Percentiles rank a stretch among this genome's conserved stretches.
Evolutionary conservation across 2,888 invertebrate species (phyloP).

Genomic region (Melikaiella ostensackeni): DNA sequence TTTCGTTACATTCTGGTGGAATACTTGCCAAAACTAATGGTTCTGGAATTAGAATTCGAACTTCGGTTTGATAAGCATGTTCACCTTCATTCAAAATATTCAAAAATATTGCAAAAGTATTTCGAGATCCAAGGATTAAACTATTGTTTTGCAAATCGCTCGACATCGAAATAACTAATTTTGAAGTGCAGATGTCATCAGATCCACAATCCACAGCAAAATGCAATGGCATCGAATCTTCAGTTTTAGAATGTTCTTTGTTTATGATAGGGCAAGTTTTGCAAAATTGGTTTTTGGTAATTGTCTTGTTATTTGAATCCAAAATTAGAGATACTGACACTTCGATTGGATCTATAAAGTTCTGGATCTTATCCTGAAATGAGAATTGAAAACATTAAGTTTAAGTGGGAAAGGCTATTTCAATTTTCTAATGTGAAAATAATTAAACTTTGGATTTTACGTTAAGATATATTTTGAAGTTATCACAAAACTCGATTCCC

Average conservation of each 20-base stretch:
- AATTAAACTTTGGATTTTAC: constrained; percentile 48
- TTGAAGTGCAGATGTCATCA: constrained; percentile 62
- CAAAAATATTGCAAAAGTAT: constrained; percentile 39
- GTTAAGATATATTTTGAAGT: constrained; percentile 55
- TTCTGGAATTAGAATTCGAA: constrained; percentile 59
- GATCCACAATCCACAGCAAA: constrained; percentile 67
- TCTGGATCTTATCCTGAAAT: constrained; percentile 62
- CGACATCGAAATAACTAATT: constrained; percentile 50
- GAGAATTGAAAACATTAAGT: neutral
- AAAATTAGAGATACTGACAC: constrained; percentile 1
- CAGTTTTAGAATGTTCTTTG: constrained; percentile 41
- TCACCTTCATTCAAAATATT: constrained; percentile 63
- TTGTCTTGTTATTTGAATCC: neutral
- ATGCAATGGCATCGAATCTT: constrained; percentile 48
- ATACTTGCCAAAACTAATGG: constrained; percentile 61
- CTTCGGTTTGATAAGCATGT: constrained; percentile 63
- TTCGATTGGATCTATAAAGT: constrained; percentile 49
- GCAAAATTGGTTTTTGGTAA: constrained; percentile 46
- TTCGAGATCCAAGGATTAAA: constrained; percentile 57
- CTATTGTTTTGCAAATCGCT: constrained; percentile 44
- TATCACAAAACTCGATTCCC: constrained; percentile 44
- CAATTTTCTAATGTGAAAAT: neutral
- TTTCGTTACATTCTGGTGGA: constrained; percentile 59
- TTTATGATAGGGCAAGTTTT: constrained; percentile 59
- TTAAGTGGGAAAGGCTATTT: neutral